These are phyloP conservation scores for Ammodytes dubius DNA, from an alignment of 2,113 vertebrate species.

Conservation along the genomic window DNA sequence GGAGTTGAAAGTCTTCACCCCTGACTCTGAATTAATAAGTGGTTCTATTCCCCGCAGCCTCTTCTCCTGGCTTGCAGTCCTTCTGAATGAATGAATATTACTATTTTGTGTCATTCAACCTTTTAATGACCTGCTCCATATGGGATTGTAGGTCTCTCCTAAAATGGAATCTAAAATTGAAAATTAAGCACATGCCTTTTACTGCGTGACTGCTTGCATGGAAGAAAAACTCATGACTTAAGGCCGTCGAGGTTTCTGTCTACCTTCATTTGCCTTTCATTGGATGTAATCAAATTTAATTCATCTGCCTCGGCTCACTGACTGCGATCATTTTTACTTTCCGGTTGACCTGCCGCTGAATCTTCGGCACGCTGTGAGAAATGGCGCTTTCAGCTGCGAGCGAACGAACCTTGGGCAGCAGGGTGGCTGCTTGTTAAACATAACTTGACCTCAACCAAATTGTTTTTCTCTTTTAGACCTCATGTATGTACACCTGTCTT, in stretches of 20 bases:
- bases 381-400: conserved; percentile 27
- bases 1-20: conserved; percentile 8
- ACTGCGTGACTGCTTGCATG: conserved; percentile 41
- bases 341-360: conserved; percentile 25
- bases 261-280: conserved; percentile 26
- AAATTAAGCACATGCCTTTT: conserved; percentile 31
- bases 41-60: background rate
- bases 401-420: conserved; percentile 10
- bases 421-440: conserved; percentile 41
- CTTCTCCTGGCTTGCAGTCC: conserved; percentile 14
- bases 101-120: conserved; percentile 12
- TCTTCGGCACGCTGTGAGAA: conserved; percentile 22
- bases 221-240: conserved; percentile 40
- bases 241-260: background rate
- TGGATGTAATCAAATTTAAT: conserved; percentile 49
- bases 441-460: conserved; percentile 7
- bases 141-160: conserved; percentile 3
- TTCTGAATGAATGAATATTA: conserved; percentile 23
- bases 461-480: conserved; percentile 26
- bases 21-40: background rate
- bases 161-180: conserved; percentile 35
- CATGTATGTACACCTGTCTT: conserved; percentile 16
- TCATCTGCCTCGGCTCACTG: conserved; percentile 37
- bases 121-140: conserved; percentile 21
- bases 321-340: conserved; percentile 5